Percentiles rank a stretch among this genome's conserved stretches.
phyloP scores from a whole-genome alignment of 2,797 vertebrate species.

The Aplochiton taeniatus region DNA sequence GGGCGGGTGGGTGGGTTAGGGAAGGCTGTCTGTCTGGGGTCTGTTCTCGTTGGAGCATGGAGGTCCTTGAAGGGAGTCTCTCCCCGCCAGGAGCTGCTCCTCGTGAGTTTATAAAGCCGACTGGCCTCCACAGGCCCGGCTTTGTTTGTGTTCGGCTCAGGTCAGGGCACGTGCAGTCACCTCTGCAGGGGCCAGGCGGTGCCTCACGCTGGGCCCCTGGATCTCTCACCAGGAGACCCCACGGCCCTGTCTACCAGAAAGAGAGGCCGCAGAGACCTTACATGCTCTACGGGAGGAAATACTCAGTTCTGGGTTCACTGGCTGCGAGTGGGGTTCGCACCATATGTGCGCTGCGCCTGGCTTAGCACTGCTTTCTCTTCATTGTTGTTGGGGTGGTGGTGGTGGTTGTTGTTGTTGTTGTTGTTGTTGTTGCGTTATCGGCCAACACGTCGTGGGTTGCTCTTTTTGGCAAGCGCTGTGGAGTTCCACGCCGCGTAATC shows the following conservation, averaged over 20 bases:
- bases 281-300: no score
- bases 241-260: constrained; percentile 19
- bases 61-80: constrained; percentile 46
- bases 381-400: constrained; percentile 2
- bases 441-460: constrained; percentile 34
- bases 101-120: constrained; percentile 68
- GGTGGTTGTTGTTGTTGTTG: neutral
- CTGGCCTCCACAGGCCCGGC: constrained; percentile 46
- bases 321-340: no score
- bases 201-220: constrained; percentile 44
- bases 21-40: constrained; percentile 25
- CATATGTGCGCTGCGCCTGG: neutral
- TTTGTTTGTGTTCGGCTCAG: constrained; percentile 64
- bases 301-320: no score
- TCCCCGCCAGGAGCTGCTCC: constrained; percentile 38
- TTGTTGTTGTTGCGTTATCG: constrained; percentile 34
- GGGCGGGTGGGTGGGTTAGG: constrained; percentile 35
- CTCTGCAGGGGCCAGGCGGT: constrained; percentile 54
- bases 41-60: constrained; percentile 49
- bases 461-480: constrained; percentile 47
- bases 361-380: neutral
- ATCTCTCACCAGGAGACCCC: constrained; percentile 31
- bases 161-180: constrained; percentile 68
- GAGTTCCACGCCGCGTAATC: constrained; percentile 60
- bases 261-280: no score